phyloP scores from a whole-genome alignment of 2,888 invertebrate genomes.

The Parnassius apollo region DNA sequence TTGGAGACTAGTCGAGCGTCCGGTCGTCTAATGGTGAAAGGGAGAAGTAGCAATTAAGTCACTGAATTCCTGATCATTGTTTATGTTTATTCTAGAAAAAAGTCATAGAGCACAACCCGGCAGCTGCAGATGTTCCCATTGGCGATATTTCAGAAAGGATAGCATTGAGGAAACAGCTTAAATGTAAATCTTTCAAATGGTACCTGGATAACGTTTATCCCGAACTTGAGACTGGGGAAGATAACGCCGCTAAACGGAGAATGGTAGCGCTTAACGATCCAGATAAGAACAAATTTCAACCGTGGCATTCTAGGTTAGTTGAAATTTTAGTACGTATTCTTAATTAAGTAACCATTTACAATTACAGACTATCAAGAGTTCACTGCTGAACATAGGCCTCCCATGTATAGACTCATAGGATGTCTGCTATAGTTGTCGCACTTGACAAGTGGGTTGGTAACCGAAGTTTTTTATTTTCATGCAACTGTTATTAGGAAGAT shows the following conservation, averaged over 20 bases:
- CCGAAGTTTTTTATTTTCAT: too few species aligned
- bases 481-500: too few species aligned
- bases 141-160: constrained; percentile 91
- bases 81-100: constrained; percentile 83
- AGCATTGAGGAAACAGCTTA: constrained; percentile 85
- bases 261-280: constrained; percentile 81
- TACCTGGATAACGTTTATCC: constrained; percentile 93
- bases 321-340: background rate
- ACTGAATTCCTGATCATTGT: too few species aligned
- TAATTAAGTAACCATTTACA: too few species aligned
- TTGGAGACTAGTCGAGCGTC: too few species aligned
- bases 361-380: too few species aligned
- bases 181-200: constrained; percentile 93
- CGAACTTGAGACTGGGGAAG: constrained; percentile 85
- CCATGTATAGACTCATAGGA: too few species aligned
- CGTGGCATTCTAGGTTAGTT: constrained; percentile 87
- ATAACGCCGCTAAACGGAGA: constrained; percentile 77
- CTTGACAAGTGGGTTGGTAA: too few species aligned
- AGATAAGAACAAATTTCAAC: constrained; percentile 85
- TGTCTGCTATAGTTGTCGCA: too few species aligned
- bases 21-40: too few species aligned
- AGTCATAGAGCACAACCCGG: constrained; percentile 85
- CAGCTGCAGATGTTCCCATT: constrained; percentile 81
- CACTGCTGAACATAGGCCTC: too few species aligned
- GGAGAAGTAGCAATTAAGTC: too few species aligned